Conservation (phyloP, 1,140 invertebrate species). For the Solen grandis region DNA sequence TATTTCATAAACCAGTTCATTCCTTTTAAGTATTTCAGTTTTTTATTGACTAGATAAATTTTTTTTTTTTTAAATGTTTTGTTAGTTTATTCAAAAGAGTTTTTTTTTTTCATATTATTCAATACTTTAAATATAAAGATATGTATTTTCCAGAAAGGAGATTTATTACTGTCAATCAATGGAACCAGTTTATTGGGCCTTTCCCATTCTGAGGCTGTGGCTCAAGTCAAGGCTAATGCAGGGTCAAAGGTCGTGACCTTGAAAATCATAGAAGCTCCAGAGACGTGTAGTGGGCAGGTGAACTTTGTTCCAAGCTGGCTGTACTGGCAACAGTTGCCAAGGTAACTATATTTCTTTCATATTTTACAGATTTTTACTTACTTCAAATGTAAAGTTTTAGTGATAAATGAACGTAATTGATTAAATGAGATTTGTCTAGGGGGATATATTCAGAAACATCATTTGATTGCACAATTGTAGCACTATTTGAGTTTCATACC, state of each 20-base stretch:
- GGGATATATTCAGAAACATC: neutral
- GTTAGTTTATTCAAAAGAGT: too few species aligned
- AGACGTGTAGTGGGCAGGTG: conserved; percentile 78
- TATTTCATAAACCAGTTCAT: too few species aligned
- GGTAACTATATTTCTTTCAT: too few species aligned
- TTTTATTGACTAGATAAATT: too few species aligned
- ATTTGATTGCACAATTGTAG: neutral
- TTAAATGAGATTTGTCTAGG: too few species aligned
- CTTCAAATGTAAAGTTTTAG: too few species aligned
- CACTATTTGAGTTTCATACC: too few species aligned
- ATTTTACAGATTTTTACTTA: too few species aligned
- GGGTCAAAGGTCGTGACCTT: conserved; percentile 79
- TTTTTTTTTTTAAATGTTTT: too few species aligned
- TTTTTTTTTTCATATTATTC: too few species aligned
- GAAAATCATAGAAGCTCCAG: conserved; percentile 81
- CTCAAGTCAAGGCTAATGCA: conserved; percentile 80
- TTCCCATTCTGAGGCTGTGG: conserved; percentile 82
- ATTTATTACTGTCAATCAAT: conserved; percentile 82
- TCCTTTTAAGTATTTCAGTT: too few species aligned
- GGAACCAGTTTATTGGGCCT: conserved; percentile 80
- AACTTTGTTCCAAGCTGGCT: conserved; percentile 83
- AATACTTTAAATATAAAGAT: neutral
- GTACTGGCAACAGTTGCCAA: conserved; percentile 83
- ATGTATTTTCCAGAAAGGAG: conserved; percentile 81
- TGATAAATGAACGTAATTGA: too few species aligned